These are phyloP conservation scores for Hydrochoerus hydrochaeris DNA, from an alignment of 2,113 vertebrate species.

Conservation along the genomic window DNA sequence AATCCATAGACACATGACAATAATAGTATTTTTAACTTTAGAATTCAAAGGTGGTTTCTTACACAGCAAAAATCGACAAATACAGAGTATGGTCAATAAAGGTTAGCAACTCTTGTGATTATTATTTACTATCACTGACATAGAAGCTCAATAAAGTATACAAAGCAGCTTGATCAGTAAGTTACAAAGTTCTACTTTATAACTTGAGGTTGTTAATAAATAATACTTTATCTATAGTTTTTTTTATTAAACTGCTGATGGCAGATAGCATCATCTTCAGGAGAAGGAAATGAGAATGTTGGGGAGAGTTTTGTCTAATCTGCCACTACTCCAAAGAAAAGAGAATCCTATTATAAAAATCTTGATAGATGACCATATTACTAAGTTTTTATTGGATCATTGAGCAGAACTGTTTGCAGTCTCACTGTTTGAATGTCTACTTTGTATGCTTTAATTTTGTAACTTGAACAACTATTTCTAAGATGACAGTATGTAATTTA, in stretches of 20 bases:
- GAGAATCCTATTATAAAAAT: constrained; percentile 66
- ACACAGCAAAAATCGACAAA: constrained; percentile 45
- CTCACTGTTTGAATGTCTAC: no score
- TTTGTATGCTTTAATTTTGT: no score
- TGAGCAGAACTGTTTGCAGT: no score
- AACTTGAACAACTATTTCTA: no score
- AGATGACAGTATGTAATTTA: no score
- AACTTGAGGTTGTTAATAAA: constrained; percentile 34
- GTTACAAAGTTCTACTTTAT: constrained; percentile 20
- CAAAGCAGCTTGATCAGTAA: constrained; percentile 22
- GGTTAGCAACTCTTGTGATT: neutral
- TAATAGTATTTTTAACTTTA: constrained; percentile 32
- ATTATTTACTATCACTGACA: constrained; percentile 38
- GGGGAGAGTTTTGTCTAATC: constrained; percentile 52
- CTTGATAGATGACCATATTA: no score
- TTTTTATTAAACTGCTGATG: constrained; percentile 58
- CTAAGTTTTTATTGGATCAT: no score
- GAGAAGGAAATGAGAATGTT: constrained; percentile 62
- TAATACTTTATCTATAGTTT: constrained; percentile 56
- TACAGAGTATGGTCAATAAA: constrained; percentile 39
- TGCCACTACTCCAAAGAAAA: constrained; percentile 66
- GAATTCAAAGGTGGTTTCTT: neutral
- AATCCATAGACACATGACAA: neutral
- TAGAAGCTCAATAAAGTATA: constrained; percentile 32
- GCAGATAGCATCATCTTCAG: constrained; percentile 59